phyloP scores from a whole-genome alignment of 2,113 vertebrate genomes.

The Tachuris rubrigastra region DNA sequence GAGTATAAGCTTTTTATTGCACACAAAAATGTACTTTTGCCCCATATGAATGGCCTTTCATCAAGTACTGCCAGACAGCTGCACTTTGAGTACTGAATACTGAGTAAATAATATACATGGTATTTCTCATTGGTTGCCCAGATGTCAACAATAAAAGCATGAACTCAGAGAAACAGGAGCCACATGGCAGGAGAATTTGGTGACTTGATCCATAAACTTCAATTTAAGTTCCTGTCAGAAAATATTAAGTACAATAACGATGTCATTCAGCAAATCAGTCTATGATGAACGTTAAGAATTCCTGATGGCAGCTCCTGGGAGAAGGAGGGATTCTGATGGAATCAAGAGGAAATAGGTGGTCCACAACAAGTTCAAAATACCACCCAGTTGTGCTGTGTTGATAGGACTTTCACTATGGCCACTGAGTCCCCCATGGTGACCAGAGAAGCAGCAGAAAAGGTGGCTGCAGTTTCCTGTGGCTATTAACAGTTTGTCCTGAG shows the following conservation, averaged over 20 bases:
- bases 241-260: not conserved
- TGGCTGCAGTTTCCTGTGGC: not conserved
- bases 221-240: not conserved
- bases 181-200: not conserved
- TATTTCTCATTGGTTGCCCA: not conserved
- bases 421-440: fast-evolving
- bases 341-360: not conserved
- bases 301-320: not conserved
- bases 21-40: not conserved
- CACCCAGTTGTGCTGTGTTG: not conserved
- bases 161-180: not conserved
- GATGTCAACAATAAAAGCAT: not conserved
- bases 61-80: not conserved
- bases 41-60: not conserved
- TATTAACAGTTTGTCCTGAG: not conserved
- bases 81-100: not conserved
- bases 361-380: not conserved
- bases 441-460: not conserved
- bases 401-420: not conserved
- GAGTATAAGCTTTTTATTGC: not conserved
- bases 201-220: not conserved
- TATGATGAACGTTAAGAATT: not conserved
- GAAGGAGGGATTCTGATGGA: not conserved
- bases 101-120: not conserved
- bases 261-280: not conserved